phyloP scores from a whole-genome alignment of 2,888 invertebrate species.

The Drosophila antonietae region DNA sequence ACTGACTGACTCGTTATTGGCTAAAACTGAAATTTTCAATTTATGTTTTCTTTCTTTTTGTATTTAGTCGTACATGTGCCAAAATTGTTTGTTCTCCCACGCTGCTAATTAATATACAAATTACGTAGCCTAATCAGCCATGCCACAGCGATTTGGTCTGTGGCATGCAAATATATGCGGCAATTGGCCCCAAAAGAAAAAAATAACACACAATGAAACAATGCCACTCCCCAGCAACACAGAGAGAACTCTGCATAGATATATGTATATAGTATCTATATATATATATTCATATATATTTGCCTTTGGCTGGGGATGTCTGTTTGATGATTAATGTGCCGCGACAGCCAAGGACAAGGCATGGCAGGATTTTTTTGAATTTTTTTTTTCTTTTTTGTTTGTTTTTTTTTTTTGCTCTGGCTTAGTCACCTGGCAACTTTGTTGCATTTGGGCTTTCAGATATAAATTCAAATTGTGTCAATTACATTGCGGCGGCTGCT shows the following conservation, averaged over 20 bases:
- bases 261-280: not conserved
- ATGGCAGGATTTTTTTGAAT: constrained; percentile 46
- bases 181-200: constrained; percentile 50
- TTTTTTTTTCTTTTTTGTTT: constrained; percentile 26
- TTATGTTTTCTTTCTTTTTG: constrained; percentile 30
- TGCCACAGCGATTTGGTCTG: constrained; percentile 17
- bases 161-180: constrained; percentile 57
- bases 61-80: constrained; percentile 37
- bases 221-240: constrained; percentile 50
- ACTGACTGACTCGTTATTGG: not conserved
- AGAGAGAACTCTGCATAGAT: not conserved
- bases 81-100: constrained; percentile 57
- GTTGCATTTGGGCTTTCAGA: constrained; percentile 40
- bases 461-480: constrained; percentile 80
- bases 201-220: not conserved
- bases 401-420: constrained; percentile 33
- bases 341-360: constrained; percentile 74
- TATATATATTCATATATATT: not conserved
- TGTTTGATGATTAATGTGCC: constrained; percentile 75
- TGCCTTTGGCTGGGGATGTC: constrained; percentile 32
- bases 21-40: constrained; percentile 40
- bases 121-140: constrained; percentile 64
- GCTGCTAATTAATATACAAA: constrained; percentile 69
- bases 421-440: constrained; percentile 68
- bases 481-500: constrained; percentile 73